Base-by-base conservation (phyloP, 92 coral and sea anemone species). In the Umimayanthus chanpuru region DNA sequence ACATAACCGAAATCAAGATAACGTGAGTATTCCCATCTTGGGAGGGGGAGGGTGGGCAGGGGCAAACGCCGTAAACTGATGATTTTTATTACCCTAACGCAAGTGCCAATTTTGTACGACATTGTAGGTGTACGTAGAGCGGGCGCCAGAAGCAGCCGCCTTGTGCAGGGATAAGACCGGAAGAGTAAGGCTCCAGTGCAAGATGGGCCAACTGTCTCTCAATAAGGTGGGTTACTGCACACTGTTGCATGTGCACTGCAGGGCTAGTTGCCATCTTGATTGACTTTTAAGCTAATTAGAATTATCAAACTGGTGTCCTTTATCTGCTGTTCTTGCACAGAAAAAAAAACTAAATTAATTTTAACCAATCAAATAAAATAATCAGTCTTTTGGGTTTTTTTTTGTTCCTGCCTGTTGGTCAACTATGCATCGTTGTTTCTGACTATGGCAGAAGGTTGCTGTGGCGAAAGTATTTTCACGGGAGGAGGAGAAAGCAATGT, bases 121-220 rank as follows among this genome's bases (percentile, higher is more conserved):
- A 14, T 58, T n/a, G 30, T 70, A 88, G 55, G 98, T 94, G 1
- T 90, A 28, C 58, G 99, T 97, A n/a, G 98, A 97, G 85, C 81
- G 98, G 75, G 90, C 89, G 6, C 97, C 97, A 16, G 89, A 89
- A 73, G 96, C 98, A 0, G 93, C 96, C 3, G 88, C 86, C 39
- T 89, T 97, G 55, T 85, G 95, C 50, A 96, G 98, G 72, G 98
- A 95, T 81, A 68, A 85, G 41, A 94, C 95, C 36, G 99, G 97
- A 10, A 87, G 92, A 58, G 97, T 95, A 56, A 82, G 92, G 18
- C 89, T 97, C 82, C 83, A 92, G 72, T 93, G 93, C 81, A 92
- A 89, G 28, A 79, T 93, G 90, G 98, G 93, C 41, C 88, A 89
- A 58, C 93, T 93, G 25, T 87, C 82, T 38, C 80, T 72, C 21